These are phyloP conservation scores for Enteromius viviparus DNA, from an alignment of 2,797 vertebrate species.

Conservation along the genomic window DNA sequence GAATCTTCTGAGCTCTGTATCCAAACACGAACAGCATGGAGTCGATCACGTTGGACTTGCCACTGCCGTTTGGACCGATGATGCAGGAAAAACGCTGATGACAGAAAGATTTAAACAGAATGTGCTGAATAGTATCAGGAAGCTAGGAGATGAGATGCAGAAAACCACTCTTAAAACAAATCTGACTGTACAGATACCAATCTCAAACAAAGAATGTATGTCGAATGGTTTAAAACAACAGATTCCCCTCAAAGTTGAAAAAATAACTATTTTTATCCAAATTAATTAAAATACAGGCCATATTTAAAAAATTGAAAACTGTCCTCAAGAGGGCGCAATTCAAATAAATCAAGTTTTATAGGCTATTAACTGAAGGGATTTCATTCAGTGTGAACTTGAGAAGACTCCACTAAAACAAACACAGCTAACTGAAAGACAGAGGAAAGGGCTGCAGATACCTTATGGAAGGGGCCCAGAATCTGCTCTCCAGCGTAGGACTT, in stretches of 20 bases:
- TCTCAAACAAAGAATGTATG: too few relatives aligned
- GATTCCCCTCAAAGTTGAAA: not conserved
- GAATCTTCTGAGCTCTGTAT: slow-evolving; percentile 98
- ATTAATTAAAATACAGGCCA: not conserved
- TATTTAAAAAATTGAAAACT: too few relatives aligned
- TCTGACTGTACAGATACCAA: too few relatives aligned
- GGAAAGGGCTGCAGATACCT: slow-evolving; percentile 70
- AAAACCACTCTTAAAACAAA: not conserved
- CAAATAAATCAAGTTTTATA: not conserved
- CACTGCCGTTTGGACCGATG: slow-evolving; percentile 97
- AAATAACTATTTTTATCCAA: not conserved
- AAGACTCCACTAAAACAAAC: not conserved
- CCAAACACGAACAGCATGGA: slow-evolving; percentile 99
- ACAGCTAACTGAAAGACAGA: not conserved
- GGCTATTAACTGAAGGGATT: not conserved
- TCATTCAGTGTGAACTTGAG: not conserved
- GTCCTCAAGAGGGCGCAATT: not conserved
- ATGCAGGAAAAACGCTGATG: slow-evolving; percentile 96
- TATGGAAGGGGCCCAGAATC: slow-evolving; percentile 97
- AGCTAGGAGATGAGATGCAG: not conserved
- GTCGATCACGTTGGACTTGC: slow-evolving; percentile 98
- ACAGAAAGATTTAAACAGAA: slow-evolving; percentile 40
- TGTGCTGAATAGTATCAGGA: not conserved
- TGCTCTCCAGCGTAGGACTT: slow-evolving; percentile 95
- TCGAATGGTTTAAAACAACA: too few relatives aligned